These are phyloP conservation scores for Limnodromus scolopaceus DNA, from an alignment of 2,797 vertebrate genomes.

Conservation along the genomic window DNA sequence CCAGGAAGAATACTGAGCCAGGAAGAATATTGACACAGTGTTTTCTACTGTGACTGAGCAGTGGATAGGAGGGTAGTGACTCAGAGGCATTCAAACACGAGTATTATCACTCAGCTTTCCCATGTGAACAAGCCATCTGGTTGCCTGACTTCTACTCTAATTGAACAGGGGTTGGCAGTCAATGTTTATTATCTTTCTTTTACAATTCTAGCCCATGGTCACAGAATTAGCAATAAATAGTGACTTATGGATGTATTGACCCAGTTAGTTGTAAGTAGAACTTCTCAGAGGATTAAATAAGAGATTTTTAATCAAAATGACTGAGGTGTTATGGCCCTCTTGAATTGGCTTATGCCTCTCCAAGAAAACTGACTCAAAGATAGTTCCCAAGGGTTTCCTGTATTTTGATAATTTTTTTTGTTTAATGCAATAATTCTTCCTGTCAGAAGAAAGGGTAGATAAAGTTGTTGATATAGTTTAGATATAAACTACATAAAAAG, in stretches of 20 bases:
- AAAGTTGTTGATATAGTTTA: neutral
- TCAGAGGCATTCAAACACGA: neutral
- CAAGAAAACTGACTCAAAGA: neutral
- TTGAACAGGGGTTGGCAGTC: neutral
- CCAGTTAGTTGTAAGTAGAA: neutral
- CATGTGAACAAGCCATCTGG: neutral
- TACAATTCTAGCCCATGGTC: neutral
- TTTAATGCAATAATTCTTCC: neutral
- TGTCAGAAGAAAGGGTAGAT: neutral
- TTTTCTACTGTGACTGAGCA: neutral
- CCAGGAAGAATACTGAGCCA: neutral
- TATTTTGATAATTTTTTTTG: neutral
- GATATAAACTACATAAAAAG: neutral
- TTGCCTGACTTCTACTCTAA: neutral
- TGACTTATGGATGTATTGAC: neutral
- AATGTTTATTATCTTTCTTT: neutral
- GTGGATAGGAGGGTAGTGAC: constrained; percentile 1
- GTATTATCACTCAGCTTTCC: neutral
- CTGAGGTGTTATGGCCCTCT: neutral
- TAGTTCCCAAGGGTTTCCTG: neutral
- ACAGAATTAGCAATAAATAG: neutral
- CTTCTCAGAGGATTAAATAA: neutral
- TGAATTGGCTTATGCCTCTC: neutral
- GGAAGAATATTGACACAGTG: neutral
- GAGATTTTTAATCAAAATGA: neutral